Evolutionary conservation across 2,113 vertebrate species (phyloP).

Genomic region (Eublepharis macularius): DNA sequence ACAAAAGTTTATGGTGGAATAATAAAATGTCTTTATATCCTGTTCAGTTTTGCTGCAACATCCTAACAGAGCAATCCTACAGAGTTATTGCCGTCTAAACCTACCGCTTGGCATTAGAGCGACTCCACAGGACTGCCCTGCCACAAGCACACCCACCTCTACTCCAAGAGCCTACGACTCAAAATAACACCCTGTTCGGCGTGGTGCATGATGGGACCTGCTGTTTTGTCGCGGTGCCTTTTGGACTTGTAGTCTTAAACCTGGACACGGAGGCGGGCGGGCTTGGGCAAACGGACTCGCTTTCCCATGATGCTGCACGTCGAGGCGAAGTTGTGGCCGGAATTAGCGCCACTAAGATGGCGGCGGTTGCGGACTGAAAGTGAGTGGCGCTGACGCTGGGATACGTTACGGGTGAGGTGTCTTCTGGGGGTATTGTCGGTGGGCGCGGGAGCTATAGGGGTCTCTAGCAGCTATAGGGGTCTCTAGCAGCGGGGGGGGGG

Average conservation of each 20-base stretch:
- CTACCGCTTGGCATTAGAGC: no score
- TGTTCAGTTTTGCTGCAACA: no score
- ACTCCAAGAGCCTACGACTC: background rate
- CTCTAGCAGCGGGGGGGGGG: background rate
- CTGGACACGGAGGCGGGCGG: rapidly evolving
- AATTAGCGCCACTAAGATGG: constrained; percentile 50
- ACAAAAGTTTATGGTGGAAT: no score
- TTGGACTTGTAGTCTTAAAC: constrained; percentile 42
- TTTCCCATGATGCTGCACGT: constrained; percentile 61
- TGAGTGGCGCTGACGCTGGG: background rate
- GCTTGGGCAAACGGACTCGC: background rate
- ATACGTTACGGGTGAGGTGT: background rate
- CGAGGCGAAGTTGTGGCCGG: background rate
- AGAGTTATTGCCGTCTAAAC: no score
- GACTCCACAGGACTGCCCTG: no score
- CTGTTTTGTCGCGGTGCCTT: background rate
- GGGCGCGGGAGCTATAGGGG: no score
- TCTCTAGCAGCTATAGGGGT: background rate
- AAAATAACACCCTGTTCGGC: no score
- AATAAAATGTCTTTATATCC: no score
- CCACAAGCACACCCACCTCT: no score
- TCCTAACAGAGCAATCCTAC: no score
- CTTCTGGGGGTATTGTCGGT: background rate
- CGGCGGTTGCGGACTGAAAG: background rate
- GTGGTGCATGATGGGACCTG: background rate